Evolutionary conservation across 2,113 vertebrate genomes (phyloP).

Genomic region (Herpetotheres cachinnans): DNA sequence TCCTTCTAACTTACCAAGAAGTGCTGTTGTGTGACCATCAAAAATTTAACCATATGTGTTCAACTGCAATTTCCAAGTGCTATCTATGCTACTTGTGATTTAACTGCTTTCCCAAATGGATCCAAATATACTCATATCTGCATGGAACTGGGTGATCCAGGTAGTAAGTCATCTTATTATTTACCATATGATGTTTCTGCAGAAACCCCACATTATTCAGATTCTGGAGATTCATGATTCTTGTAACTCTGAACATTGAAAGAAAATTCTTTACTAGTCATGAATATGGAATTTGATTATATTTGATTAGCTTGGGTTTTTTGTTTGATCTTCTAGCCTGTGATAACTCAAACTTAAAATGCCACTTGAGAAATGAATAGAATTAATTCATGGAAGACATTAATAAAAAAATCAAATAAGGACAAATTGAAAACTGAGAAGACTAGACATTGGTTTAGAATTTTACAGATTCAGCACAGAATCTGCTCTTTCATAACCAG

Average conservation of each 20-base stretch:
- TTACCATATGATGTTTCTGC: neutral
- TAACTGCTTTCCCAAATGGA: neutral
- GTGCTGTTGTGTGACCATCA: neutral
- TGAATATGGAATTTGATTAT: neutral
- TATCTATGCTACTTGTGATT: neutral
- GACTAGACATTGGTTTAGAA: neutral
- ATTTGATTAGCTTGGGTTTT: neutral
- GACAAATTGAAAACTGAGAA: neutral
- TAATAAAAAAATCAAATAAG: neutral
- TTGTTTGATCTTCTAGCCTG: neutral
- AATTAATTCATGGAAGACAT: neutral
- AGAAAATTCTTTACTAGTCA: neutral
- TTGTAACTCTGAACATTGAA: neutral
- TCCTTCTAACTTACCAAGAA: neutral
- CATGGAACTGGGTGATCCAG: neutral
- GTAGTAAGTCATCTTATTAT: neutral
- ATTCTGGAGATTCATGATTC: neutral
- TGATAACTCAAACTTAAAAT: neutral
- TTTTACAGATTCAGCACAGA: neutral
- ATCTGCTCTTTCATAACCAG: neutral
- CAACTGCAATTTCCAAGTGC: neutral
- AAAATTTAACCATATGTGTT: neutral
- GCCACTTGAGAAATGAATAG: neutral
- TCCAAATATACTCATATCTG: neutral
- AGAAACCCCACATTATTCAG: neutral